Conservation (phyloP, 2,113 vertebrate genomes). For the Corythoichthys haematopterus region DNA sequence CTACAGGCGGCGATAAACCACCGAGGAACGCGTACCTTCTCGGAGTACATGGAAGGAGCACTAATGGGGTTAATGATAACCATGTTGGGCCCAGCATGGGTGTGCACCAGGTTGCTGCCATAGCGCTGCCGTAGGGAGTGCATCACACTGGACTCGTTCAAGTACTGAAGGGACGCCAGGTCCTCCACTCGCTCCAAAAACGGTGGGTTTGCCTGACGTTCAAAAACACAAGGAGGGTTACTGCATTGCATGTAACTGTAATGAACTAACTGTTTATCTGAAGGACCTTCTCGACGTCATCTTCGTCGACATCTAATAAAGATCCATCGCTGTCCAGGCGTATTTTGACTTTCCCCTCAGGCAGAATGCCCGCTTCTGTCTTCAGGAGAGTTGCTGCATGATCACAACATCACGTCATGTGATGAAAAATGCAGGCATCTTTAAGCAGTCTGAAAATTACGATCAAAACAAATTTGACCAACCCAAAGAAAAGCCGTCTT, state of each 20-base stretch:
- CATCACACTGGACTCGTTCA: slow-evolving; percentile 91
- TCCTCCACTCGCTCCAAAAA: slow-evolving; percentile 87
- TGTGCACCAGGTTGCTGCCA: slow-evolving; percentile 87
- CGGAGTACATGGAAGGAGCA: slow-evolving; percentile 90
- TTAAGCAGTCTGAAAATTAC: slow-evolving; percentile 9
- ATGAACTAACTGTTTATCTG: too few species aligned
- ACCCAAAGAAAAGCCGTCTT: slow-evolving; percentile 95
- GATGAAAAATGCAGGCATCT: slow-evolving; percentile 13
- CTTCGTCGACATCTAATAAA: slow-evolving; percentile 93
- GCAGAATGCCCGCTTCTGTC: slow-evolving; percentile 74
- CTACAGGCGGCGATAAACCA: too few species aligned
- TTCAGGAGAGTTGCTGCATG: slow-evolving; percentile 84
- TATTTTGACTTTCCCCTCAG: slow-evolving; percentile 91
- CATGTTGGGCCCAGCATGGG: slow-evolving; percentile 85
- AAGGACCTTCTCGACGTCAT: slow-evolving; percentile 91
- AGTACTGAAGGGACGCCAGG: slow-evolving; percentile 87
- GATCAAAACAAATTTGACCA: slow-evolving; percentile 24
- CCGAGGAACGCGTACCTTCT: slow-evolving; percentile 79
- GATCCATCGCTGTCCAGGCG: slow-evolving; percentile 87
- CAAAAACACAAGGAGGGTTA: slow-evolving; percentile 35
- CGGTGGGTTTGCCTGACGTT: slow-evolving; percentile 85
- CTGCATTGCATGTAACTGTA: too few species aligned
- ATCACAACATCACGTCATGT: slow-evolving; percentile 36
- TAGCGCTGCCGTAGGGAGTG: slow-evolving; percentile 90
- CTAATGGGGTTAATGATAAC: slow-evolving; percentile 90